Evolutionary conservation across 2,888 invertebrate species (phyloP).

Genomic region (Himalopsyche anomala): DNA sequence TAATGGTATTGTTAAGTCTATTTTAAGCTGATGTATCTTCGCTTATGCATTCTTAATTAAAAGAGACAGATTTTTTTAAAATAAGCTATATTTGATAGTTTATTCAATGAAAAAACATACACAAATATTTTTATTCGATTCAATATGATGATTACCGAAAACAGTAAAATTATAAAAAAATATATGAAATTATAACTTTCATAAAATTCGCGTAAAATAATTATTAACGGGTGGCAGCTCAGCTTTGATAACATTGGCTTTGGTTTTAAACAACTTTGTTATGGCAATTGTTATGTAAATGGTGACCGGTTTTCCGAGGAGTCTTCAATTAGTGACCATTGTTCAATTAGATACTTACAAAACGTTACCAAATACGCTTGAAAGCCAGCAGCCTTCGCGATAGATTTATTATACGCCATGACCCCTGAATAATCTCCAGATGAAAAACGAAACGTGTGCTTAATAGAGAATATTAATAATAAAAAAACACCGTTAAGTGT

Average conservation of each 20-base stretch:
- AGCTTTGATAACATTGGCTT: not conserved
- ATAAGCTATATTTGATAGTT: too few relatives aligned
- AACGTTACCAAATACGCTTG: conserved; percentile 51
- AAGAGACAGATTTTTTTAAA: too few relatives aligned
- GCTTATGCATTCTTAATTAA: too few relatives aligned
- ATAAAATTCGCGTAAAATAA: too few relatives aligned
- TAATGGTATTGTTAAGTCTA: too few relatives aligned
- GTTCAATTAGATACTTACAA: conserved; percentile 46
- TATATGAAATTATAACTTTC: too few relatives aligned
- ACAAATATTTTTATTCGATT: too few relatives aligned
- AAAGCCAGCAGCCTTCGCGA: conserved; percentile 8
- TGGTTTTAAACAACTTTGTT: conserved; percentile 14
- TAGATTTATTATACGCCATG: conserved; percentile 9
- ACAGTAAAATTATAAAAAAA: too few relatives aligned
- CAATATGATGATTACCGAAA: too few relatives aligned
- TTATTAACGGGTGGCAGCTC: not conserved
- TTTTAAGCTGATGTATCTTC: too few relatives aligned
- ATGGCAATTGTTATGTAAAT: conserved; percentile 49
- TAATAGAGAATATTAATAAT: conserved; percentile 27
- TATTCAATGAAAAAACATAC: too few relatives aligned
- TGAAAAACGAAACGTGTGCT: conserved; percentile 1
- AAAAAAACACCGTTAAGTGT: conserved; percentile 22
- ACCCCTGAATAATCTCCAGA: conserved; percentile 1
- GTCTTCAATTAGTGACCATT: conserved; percentile 56
- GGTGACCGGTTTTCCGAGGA: conserved; percentile 36